Evolutionary conservation across 2,797 vertebrate species (phyloP).

Genomic region (Poliocrania exsul): DNA sequence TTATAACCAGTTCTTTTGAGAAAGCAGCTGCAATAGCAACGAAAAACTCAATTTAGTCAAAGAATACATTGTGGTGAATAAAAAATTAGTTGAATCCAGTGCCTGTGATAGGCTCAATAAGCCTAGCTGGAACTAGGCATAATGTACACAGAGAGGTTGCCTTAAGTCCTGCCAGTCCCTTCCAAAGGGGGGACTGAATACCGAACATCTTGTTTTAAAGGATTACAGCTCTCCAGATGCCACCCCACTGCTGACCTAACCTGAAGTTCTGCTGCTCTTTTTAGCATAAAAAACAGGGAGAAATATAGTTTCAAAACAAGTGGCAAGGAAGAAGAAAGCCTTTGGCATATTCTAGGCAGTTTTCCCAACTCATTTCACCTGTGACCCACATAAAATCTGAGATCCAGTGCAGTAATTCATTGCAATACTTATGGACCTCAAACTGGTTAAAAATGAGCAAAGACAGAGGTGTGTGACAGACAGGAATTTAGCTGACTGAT

Average conservation of each 20-base stretch:
- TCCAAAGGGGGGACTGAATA: background rate
- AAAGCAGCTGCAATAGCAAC: constrained; percentile 28
- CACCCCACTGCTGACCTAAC: background rate
- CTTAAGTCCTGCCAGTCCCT: background rate
- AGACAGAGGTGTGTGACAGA: background rate
- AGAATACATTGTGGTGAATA: constrained; percentile 1
- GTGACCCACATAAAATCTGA: background rate
- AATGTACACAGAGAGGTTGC: background rate
- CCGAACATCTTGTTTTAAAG: background rate
- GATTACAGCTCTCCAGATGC: background rate
- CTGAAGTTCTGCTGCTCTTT: background rate
- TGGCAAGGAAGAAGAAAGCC: background rate
- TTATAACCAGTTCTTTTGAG: constrained; percentile 34
- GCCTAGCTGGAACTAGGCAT: background rate
- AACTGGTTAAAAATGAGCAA: constrained; percentile 1
- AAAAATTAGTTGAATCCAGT: constrained; percentile 14
- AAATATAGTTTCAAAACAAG: background rate
- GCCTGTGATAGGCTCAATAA: background rate
- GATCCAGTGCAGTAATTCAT: background rate
- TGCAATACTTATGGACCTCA: background rate
- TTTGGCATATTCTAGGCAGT: background rate
- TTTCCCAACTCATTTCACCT: background rate
- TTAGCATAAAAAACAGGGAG: background rate
- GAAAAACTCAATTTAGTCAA: constrained; percentile 28
- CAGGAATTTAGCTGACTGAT: constrained; percentile 39